Percentiles rank a stretch among this genome's conserved stretches.
Conservation (phyloP, 23 tunicate species). For the Halocynthia aurantium region DNA sequence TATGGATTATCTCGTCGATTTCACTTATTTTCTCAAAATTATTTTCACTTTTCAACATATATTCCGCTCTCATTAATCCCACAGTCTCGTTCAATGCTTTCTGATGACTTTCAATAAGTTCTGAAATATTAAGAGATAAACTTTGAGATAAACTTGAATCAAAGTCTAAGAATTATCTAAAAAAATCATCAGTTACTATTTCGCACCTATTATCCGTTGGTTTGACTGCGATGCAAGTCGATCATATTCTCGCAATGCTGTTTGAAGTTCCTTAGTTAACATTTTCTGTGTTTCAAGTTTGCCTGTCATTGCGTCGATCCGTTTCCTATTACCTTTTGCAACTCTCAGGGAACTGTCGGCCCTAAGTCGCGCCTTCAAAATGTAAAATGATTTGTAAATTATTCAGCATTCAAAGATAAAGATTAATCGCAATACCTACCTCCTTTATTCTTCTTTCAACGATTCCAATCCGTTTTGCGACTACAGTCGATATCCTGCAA, state of each 20-base stretch:
- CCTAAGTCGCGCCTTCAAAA: neutral
- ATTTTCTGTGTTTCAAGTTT: neutral
- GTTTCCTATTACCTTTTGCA: neutral
- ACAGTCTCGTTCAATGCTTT: neutral
- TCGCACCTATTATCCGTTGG: neutral
- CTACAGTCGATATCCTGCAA: neutral
- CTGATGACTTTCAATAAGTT: neutral
- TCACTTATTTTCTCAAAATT: no score
- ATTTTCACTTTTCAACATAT: no score
- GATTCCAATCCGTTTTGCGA: conserved; percentile 2
- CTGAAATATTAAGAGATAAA: neutral
- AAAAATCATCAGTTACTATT: neutral
- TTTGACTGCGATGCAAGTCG: neutral
- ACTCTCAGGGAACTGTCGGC: neutral
- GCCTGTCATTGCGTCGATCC: neutral
- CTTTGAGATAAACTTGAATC: neutral
- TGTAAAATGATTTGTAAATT: no score
- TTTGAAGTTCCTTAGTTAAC: neutral
- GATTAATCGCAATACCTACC: neutral
- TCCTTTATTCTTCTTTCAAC: conserved; percentile 6
- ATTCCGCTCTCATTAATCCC: no score
- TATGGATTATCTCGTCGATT: no score
- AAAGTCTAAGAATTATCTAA: neutral
- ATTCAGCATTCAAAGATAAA: no score
- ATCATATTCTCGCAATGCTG: neutral